Conservation (phyloP, 2,888 invertebrate genomes). For the Agrenia bidenticulata region DNA sequence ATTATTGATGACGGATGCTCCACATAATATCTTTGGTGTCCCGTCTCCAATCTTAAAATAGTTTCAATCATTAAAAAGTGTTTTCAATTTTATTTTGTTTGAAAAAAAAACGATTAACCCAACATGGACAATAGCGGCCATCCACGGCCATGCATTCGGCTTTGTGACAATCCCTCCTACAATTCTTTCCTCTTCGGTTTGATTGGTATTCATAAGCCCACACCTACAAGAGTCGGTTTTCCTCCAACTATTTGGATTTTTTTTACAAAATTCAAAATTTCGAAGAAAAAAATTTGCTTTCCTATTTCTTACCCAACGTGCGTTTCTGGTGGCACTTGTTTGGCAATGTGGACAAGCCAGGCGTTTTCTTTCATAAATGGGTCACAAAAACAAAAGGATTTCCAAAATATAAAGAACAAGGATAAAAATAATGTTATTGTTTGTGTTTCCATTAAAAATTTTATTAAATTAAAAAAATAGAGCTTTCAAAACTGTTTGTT, state of each 20-base stretch:
- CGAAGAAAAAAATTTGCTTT: too few species aligned
- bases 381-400: too few species aligned
- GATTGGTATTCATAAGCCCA: not conserved
- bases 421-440: too few species aligned
- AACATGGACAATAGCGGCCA: conserved; percentile 40
- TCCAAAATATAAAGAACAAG: too few species aligned
- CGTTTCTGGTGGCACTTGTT: too few species aligned
- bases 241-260: conserved; percentile 11
- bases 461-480: too few species aligned
- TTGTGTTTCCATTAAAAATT: too few species aligned
- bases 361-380: too few species aligned
- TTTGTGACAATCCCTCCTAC: conserved; percentile 46
- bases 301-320: too few species aligned
- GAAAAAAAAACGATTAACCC: not conserved
- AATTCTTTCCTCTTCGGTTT: conserved; percentile 33
- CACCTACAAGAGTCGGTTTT: conserved; percentile 16
- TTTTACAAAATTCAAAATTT: too few species aligned
- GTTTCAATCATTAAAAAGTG: not conserved
- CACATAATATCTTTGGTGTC: conserved; percentile 37
- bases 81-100: not conserved
- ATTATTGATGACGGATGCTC: conserved; percentile 36
- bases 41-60: conserved; percentile 10
- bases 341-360: too few species aligned
- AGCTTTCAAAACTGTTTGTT: too few species aligned
- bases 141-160: conserved; percentile 47